These are phyloP conservation scores for Thera obeliscata DNA, from an alignment of 2,888 invertebrate species.

Conservation along the genomic window DNA sequence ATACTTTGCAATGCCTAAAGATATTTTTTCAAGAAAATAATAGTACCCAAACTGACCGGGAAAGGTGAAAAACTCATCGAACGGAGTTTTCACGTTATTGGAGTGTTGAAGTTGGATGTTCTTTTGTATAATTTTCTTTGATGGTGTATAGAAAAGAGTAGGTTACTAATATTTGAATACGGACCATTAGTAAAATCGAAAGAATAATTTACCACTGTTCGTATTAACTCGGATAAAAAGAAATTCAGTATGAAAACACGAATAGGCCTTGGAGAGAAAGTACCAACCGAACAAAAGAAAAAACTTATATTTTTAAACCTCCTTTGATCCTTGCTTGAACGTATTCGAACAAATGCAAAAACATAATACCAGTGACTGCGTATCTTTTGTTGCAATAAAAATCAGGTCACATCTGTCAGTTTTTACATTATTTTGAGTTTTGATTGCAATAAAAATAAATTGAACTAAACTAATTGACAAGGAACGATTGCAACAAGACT, in stretches of 20 bases:
- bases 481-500: too few relatives aligned
- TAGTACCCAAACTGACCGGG: not conserved
- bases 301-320: too few relatives aligned
- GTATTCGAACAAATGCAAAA: too few relatives aligned
- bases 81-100: not conserved
- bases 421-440: too few relatives aligned
- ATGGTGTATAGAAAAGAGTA: not conserved
- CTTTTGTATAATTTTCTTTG: slow-evolving; percentile 2
- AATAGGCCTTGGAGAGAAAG: not conserved
- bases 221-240: not conserved
- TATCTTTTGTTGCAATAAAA: too few relatives aligned
- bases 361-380: too few relatives aligned
- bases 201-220: not conserved
- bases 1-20: not conserved
- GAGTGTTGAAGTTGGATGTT: not conserved
- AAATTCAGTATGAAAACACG: not conserved
- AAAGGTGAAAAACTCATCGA: not conserved
- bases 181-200: not conserved
- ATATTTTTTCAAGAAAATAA: not conserved
- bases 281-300: too few relatives aligned
- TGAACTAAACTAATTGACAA: too few relatives aligned
- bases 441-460: too few relatives aligned
- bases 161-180: not conserved
- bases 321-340: too few relatives aligned
- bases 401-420: too few relatives aligned